Base-by-base conservation (phyloP, 64 coral and sea anemone genomes). In the Porites lutea region DNA sequence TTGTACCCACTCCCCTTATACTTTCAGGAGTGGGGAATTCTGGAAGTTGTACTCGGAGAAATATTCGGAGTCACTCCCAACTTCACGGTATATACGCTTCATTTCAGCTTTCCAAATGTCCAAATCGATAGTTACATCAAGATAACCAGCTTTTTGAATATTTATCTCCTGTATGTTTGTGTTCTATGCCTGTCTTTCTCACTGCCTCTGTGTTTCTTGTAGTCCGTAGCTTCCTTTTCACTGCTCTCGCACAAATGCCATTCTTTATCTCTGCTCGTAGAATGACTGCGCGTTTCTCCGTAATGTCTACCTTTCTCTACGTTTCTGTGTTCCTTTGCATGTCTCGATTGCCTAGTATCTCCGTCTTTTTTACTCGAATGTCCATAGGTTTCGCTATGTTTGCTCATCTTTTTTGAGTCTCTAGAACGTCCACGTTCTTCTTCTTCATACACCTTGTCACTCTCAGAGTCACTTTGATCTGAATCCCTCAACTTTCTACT, bases 391-490 rank as follows among this genome's bases (percentile, higher is more conserved):
- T 82, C 27, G 27, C 79, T 52, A 7, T 69, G 18, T 63, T 43
- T 65, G 43, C n/a, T 45, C 43, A 0, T n/a, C 60, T 61, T 48
- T 37, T 37, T 73, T 10, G 12, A 10, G 18, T 82, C 59, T 19
- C 59, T 64, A 3, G 52, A 23, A 0, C 21, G 75, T 63, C 23
- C 57, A 45, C 47, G 21, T 84, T 75, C 23, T 37, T 92, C 23
- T 37, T 92, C 89, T 15, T 67, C 16, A 14, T 53, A 16, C 37
- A n/a, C 45, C 49, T 8, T 73, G 55, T 15, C 70, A 8, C 15
- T 72, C 10, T 83, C n/a, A 16, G 64, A 88, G 47, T 70, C 55
- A 14, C 91, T 84, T 78, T 79, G 75, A 15, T 59, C 60, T 19
- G 50, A 18, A 3, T 55, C 71, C 47, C 73, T 78, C 0, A 50